Conservation (phyloP, 2,797 vertebrate species). For the Echeneis naucrates region DNA sequence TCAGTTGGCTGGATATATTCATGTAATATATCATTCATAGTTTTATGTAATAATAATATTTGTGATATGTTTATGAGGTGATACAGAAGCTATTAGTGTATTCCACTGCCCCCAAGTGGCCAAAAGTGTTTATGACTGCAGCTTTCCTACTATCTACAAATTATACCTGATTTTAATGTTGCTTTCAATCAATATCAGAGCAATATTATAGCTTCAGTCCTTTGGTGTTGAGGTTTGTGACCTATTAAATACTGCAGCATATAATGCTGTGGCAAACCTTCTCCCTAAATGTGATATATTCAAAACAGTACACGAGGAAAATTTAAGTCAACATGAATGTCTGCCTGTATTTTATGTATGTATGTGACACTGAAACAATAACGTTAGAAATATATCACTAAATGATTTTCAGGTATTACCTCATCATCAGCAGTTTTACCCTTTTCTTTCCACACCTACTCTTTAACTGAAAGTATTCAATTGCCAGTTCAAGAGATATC, state of each 20-base stretch:
- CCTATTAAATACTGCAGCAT: no score
- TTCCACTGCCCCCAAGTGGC: not conserved
- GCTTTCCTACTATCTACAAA: not conserved
- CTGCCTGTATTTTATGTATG: no score
- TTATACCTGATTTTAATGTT: not conserved
- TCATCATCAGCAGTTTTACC: not conserved
- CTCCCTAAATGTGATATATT: not conserved
- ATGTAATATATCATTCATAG: no score
- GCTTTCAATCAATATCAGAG: not conserved
- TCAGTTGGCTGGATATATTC: not conserved
- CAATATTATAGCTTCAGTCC: not conserved
- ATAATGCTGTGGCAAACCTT: not conserved
- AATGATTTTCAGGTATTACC: not conserved
- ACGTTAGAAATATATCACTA: not conserved
- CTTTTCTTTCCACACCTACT: not conserved
- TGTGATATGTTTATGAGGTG: not conserved
- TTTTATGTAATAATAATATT: not conserved
- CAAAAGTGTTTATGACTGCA: not conserved
- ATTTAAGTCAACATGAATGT: no score
- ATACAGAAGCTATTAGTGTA: not conserved
- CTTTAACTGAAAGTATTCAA: not conserved
- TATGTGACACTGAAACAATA: not conserved
- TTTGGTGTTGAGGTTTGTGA: no score
- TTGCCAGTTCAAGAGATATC: not conserved
- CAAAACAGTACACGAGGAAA: not conserved